Base-by-base conservation (phyloP, 1,140 invertebrate species). In the Camponotus pennsylvanicus region DNA sequence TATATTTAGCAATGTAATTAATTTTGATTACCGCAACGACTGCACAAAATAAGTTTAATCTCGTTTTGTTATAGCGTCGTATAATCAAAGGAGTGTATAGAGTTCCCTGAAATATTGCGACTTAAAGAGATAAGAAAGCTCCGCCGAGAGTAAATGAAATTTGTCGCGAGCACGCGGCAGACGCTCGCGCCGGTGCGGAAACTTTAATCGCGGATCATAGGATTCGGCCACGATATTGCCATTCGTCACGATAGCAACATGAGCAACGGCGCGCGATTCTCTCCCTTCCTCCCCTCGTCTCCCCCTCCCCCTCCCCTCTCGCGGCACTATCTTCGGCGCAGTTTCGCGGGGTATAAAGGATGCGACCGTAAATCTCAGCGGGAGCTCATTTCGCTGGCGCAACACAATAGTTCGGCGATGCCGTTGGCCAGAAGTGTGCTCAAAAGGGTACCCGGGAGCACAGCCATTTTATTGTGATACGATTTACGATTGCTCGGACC, bases 361-460 rank as follows among this genome's bases (percentile, higher is more conserved):
- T 85, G 87, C 88, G 91, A 87, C 71, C 89, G 88, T 92, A 93
- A 93, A 93, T 94, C 92, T 92, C 80, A 18, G 71, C 69, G 55
- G 87, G 88, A 91, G 83, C 88, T 92, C 92, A 92, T 93, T 92
- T 92, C 88, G 86, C 85, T 73, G 77, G 66, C 70, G 86, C 88
- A 90, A 92, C 85, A 93, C 92, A 93, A 93, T 93, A 91, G 91
- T 92, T 85, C 82, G 49, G 8, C 70, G 85, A 79, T 77, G 87
- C 86, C 89, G 64, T 79, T 55, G 85, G 85, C 89, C 83, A 88
- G 76, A 69, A 86, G n/a, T 83, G 71, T 52, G 84, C 63, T 79
- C 86, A 86, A 89, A 88, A 91, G 89, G 88, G 77, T 77, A 76
- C 76, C 76, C 66, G 70, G 49, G 79, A 79, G 70, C 69, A 67